Evolutionary conservation across 2,113 vertebrate species (phyloP), one percentile per base, ranked within the genome.

Genomic region (Chascanopsetta lugubris): DNA sequence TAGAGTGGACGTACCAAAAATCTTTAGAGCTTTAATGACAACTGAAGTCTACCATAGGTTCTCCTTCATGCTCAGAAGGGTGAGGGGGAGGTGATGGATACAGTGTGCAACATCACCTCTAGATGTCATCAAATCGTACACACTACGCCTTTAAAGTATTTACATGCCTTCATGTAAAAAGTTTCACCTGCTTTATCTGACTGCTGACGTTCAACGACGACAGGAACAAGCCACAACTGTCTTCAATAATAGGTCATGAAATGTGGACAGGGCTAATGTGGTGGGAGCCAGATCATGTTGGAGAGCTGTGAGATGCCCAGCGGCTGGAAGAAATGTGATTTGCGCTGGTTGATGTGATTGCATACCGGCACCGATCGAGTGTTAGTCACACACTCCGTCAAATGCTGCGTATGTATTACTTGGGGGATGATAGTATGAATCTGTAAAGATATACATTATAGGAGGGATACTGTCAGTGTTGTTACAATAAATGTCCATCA

Each of bases 191-290:
- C 22, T n/a, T n/a, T n/a, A n/a, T n/a, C n/a, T n/a, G n/a, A n/a
- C n/a, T n/a, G n/a, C n/a, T n/a, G n/a, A n/a, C n/a, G n/a, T n/a
- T 62, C 50, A 67, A 36, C 7, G 36, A 24, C 18, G 34, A 20
- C 15, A 49, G 22, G 18, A 55, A 56, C 49, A 54, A 48, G 62
- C 45, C 58, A 51, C 51, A 51, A 62, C 62, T 72, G 27, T 77
- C 49, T 20, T 50, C 61, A 59, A 57, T 59, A 59, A 59, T 48
- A 50, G 38, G 48, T 60, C 48, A 25, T 43, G 36, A 63, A 4
- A 42, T 27, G 49, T 49, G 49, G 12, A 53, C 46, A 1, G 27
- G 21, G 40, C 21, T 45, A 34, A 71, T 77, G 26, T 48, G 32
- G 47, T 24, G 26, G 30, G 40, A 60, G 53, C 32, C 18, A 58